Percentiles rank a stretch among this genome's conserved stretches.
These are phyloP conservation scores for Poeciliopsis paucimaculata DNA, from an alignment of 2,797 vertebrate species.

Conservation along the genomic window DNA sequence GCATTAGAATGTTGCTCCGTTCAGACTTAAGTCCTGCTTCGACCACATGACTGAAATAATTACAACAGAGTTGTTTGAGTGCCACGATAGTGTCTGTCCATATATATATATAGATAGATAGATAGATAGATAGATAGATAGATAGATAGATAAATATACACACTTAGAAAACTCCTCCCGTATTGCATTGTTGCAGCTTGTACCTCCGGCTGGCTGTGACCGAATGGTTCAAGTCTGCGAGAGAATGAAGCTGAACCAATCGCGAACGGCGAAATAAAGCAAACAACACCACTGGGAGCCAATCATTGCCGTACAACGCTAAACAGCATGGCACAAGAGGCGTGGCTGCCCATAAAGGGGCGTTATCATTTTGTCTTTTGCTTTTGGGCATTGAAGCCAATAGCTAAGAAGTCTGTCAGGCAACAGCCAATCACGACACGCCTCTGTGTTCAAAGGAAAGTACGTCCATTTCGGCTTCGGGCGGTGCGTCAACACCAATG, in stretches of 20 bases:
- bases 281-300: slow-evolving; percentile 64
- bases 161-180: not conserved
- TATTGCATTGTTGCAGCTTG: too few species aligned
- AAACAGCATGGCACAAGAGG: slow-evolving; percentile 72
- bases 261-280: slow-evolving; percentile 32
- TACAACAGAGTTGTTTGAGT: not conserved
- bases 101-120: too few species aligned
- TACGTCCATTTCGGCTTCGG: slow-evolving; percentile 60
- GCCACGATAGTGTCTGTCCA: not conserved
- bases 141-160: too few species aligned
- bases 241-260: slow-evolving; percentile 60
- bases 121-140: too few species aligned
- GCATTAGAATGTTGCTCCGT: not conserved
- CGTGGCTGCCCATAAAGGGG: slow-evolving; percentile 48
- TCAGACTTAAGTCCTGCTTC: not conserved
- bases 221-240: not conserved
- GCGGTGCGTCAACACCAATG: rapidly evolving
- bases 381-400: slow-evolving; percentile 64
- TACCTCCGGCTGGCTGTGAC: not conserved
- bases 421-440: slow-evolving; percentile 53
- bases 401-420: slow-evolving; percentile 19
- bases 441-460: not conserved
- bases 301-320: slow-evolving; percentile 70
- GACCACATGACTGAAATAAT: not conserved
- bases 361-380: slow-evolving; percentile 22